A percentile compares a stretch with the other conserved stretches of the same genome.
Conservation (phyloP, 92 coral and sea anemone genomes). For the Ricordea florida region DNA sequence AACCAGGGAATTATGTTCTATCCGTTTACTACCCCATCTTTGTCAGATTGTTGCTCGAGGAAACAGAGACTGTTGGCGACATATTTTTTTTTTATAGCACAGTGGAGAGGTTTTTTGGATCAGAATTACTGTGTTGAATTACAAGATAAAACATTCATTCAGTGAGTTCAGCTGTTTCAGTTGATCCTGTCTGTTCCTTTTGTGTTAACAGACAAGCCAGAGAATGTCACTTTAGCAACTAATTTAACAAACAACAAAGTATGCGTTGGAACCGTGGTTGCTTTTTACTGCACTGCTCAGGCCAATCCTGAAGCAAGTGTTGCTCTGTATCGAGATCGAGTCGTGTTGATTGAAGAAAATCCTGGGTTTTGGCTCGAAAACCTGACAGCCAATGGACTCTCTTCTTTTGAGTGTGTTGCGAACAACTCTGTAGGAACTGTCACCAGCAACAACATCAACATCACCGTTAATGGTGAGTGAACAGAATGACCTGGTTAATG, state of each 20-base stretch:
- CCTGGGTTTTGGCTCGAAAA: neutral
- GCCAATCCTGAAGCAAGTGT: constrained; percentile 25
- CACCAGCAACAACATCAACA: neutral
- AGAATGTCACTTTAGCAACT: neutral
- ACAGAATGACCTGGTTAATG: neutral
- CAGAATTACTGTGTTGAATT: too few relatives aligned
- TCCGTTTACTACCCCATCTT: too few relatives aligned
- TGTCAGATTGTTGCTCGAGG: too few relatives aligned
- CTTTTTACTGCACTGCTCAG: constrained; percentile 22
- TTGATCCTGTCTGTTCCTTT: too few relatives aligned
- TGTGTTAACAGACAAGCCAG: constrained; percentile 1
- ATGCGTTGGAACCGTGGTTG: constrained; percentile 4
- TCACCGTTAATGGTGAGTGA: constrained; percentile 30
- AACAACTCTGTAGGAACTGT: constrained; percentile 32
- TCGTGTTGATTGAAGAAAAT: neutral
- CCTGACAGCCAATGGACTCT: neutral
- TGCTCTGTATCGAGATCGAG: constrained; percentile 7
- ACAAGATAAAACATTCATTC: too few relatives aligned
- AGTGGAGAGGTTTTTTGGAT: too few relatives aligned
- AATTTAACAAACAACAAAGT: neutral
- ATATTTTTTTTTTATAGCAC: too few relatives aligned
- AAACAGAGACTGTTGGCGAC: too few relatives aligned
- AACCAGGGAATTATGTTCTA: too few relatives aligned
- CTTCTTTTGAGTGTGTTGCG: constrained; percentile 29
- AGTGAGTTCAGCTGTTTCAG: too few relatives aligned